phyloP scores from a whole-genome alignment of 2,888 invertebrate species.

The Molorchus minor region DNA sequence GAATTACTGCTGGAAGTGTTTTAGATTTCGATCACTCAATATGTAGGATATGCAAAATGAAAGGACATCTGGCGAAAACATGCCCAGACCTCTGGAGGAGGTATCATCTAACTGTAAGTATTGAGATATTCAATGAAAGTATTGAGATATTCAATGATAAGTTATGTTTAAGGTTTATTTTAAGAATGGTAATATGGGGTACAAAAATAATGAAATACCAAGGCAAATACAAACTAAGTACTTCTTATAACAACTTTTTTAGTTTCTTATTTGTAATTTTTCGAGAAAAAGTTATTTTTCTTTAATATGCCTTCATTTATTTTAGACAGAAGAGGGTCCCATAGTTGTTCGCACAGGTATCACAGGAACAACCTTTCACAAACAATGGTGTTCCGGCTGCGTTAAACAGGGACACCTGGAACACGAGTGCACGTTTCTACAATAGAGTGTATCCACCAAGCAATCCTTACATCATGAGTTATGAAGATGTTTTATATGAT shows the following conservation, averaged over 20 bases:
- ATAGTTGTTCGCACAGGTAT: constrained; percentile 44
- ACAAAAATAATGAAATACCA: too few species aligned
- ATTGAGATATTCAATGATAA: too few species aligned
- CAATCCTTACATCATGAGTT: constrained; percentile 44
- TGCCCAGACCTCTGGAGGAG: constrained; percentile 82
- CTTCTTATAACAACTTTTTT: too few species aligned
- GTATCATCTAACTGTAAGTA: constrained; percentile 75
- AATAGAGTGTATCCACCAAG: constrained; percentile 48
- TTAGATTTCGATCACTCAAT: constrained; percentile 62
- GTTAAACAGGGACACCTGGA: constrained; percentile 61
- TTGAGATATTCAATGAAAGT: too few species aligned
- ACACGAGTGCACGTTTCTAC: constrained; percentile 47
- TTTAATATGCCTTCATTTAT: too few species aligned
- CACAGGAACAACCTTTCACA: constrained; percentile 54
- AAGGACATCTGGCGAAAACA: constrained; percentile 69
- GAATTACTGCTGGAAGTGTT: constrained; percentile 70
- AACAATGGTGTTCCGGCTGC: constrained; percentile 63
- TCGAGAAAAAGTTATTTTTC: too few species aligned
- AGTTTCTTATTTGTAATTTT: too few species aligned
- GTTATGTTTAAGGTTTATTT: too few species aligned
- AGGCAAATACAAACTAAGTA: too few species aligned
- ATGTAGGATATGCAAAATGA: constrained; percentile 71
- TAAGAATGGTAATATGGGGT: too few species aligned
- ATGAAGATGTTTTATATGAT: constrained; percentile 43
- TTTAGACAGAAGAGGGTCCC: constrained; percentile 51